Base-by-base conservation (phyloP, 2,797 vertebrate species). In the Oryzias dopingdopingensis region DNA sequence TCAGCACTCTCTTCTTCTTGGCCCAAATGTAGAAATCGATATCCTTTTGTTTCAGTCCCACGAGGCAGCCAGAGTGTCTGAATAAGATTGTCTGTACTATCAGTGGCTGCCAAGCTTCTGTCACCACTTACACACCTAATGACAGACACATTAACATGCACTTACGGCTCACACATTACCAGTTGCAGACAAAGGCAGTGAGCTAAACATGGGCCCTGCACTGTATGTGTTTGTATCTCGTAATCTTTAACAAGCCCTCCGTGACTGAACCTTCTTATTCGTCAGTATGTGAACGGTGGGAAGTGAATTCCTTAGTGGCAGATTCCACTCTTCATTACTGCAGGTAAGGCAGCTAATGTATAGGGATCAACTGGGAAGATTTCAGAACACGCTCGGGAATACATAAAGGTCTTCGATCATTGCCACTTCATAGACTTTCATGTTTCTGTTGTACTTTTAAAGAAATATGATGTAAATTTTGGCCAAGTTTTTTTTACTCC, bases 21-120 rank as follows among this genome's bases (percentile, higher is more conserved):
- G 85, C 83, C 85, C 79, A 84, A 80, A 85, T 86, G 82, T 82
- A 85, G 83, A 89, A 90, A 89, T 91, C 90, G 59, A 89, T 88
- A 77, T 81, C 70, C 84, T 87, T 89, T 88, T 17, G 51, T 75
- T 78, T 78, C 76, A 82, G 49, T 58, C 76, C 74, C 83, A 71
- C 3, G 49, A 77, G 80, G 71, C 79, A 70, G 82, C 62, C 67
- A 80, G 88, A 80, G 77, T 70, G 83, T 70, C 81, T 89, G 79
- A 87, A 86, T 79, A 83, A 49, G 65, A 63, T 65, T 76, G 78
- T 79, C 78, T 63, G 49, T 81, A 74, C 67, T 56, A 75, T 81
- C 74, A 59, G 59, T 17, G 29, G 65, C 74, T 89, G 76, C 81
- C 84, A 72, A 81, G 62, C 80, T 87, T 73, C 79, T 86, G 90